Evolutionary conservation across 2,888 invertebrate species (phyloP).

Genomic region (Agrenia bidenticulata): DNA sequence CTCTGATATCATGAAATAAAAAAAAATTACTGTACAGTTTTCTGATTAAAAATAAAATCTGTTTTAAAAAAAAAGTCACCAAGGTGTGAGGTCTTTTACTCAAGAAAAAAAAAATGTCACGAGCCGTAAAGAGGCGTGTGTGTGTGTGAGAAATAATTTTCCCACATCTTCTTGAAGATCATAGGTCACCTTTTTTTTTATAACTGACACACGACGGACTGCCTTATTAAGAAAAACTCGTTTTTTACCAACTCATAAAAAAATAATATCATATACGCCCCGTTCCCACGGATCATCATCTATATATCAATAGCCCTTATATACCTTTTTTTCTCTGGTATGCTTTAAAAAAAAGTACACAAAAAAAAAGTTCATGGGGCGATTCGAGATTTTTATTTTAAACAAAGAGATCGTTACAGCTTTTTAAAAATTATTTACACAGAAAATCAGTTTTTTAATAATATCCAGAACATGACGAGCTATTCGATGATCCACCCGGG

Average conservation of each 20-base stretch:
- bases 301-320: too few relatives aligned
- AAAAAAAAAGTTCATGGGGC: too few relatives aligned
- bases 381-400: neutral
- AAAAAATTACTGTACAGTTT: too few relatives aligned
- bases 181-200: constrained; percentile 11
- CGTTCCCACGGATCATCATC: neutral
- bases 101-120: neutral
- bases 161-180: neutral
- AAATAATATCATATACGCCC: constrained; percentile 6
- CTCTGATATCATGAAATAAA: constrained; percentile 7
- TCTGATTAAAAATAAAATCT: neutral
- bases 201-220: constrained; percentile 5
- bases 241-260: constrained; percentile 1
- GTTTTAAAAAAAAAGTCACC: neutral
- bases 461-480: constrained; percentile 30
- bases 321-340: too few relatives aligned
- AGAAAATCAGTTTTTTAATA: neutral
- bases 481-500: constrained; percentile 41
- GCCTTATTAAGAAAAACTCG: constrained; percentile 8
- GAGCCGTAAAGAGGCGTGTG: too few relatives aligned
- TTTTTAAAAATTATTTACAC: too few relatives aligned
- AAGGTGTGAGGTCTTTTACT: neutral
- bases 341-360: too few relatives aligned
- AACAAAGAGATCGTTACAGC: too few relatives aligned
- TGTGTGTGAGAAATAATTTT: neutral